phyloP scores from a whole-genome alignment of 2,113 vertebrate species.

The Callopanchax toddi region DNA sequence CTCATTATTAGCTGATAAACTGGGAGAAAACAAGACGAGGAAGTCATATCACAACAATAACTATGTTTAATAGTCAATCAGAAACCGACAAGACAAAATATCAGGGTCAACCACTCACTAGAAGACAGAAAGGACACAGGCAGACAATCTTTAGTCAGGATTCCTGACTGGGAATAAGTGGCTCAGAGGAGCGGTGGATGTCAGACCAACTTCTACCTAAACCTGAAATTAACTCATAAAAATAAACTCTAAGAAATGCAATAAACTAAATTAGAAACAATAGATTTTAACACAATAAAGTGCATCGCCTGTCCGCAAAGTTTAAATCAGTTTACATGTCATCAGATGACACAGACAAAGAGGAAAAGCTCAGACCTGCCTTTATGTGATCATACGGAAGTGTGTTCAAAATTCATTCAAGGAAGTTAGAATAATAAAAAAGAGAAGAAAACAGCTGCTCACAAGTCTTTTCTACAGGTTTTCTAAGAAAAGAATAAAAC shows the following conservation, averaged over 20 bases:
- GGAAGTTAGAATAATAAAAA: slow-evolving; percentile 38
- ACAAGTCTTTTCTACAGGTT: too few species aligned
- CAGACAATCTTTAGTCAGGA: slow-evolving; percentile 63
- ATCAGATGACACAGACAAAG: background rate
- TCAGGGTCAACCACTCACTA: slow-evolving; percentile 68
- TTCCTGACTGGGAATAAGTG: slow-evolving; percentile 39
- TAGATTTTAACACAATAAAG: background rate
- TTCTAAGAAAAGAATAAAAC: too few species aligned
- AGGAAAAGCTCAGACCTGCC: background rate
- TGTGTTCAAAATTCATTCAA: slow-evolving; percentile 35
- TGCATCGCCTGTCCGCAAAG: background rate
- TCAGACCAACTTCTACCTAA: background rate
- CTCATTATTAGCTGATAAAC: slow-evolving; percentile 10
- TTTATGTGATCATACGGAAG: slow-evolving; percentile 24
- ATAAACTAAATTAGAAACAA: too few species aligned
- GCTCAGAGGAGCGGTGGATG: slow-evolving; percentile 7
- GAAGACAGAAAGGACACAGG: slow-evolving; percentile 50
- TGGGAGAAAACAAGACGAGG: background rate
- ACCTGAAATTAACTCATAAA: background rate
- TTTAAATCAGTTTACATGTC: background rate
- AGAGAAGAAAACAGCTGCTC: background rate
- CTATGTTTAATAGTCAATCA: slow-evolving; percentile 12
- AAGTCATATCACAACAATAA: slow-evolving; percentile 2
- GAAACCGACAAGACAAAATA: slow-evolving; percentile 36
- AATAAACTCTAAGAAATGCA: background rate